Conservation (phyloP, 2,888 invertebrate species). For the Meteorus colon region DNA sequence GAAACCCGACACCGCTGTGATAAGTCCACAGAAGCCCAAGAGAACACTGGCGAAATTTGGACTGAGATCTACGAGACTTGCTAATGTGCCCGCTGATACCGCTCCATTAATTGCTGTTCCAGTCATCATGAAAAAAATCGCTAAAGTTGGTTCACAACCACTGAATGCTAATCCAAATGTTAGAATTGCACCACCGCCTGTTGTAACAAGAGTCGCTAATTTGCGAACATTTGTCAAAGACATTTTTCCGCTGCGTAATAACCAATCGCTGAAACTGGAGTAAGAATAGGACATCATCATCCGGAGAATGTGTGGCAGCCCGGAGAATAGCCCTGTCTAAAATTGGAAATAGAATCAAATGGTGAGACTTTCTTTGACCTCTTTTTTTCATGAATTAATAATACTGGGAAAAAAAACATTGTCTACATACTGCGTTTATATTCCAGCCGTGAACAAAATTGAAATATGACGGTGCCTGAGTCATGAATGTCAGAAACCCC, state of each 20-base stretch:
- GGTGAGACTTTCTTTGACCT: no score
- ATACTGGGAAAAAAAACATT: background rate
- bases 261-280: slow-evolving; percentile 77
- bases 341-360: slow-evolving; percentile 49
- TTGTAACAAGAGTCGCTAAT: slow-evolving; percentile 78
- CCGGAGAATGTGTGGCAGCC: slow-evolving; percentile 78
- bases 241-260: slow-evolving; percentile 76
- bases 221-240: slow-evolving; percentile 79
- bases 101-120: slow-evolving; percentile 81
- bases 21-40: slow-evolving; percentile 78
- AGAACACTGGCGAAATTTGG: slow-evolving; percentile 78
- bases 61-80: slow-evolving; percentile 81
- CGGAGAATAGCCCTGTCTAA: slow-evolving; percentile 79
- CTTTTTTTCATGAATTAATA: no score
- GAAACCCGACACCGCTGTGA: slow-evolving; percentile 77
- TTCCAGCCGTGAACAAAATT: slow-evolving; percentile 81
- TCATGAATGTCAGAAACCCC: slow-evolving; percentile 82
- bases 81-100: slow-evolving; percentile 80
- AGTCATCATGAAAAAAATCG: slow-evolving; percentile 78
- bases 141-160: slow-evolving; percentile 78
- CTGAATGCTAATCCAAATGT: slow-evolving; percentile 79
- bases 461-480: slow-evolving; percentile 82
- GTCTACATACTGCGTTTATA: slow-evolving; percentile 77
- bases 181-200: slow-evolving; percentile 78
- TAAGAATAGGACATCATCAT: slow-evolving; percentile 77